phyloP scores from a whole-genome alignment of 2,888 invertebrate species.

The Bembecia ichneumoniformis region DNA sequence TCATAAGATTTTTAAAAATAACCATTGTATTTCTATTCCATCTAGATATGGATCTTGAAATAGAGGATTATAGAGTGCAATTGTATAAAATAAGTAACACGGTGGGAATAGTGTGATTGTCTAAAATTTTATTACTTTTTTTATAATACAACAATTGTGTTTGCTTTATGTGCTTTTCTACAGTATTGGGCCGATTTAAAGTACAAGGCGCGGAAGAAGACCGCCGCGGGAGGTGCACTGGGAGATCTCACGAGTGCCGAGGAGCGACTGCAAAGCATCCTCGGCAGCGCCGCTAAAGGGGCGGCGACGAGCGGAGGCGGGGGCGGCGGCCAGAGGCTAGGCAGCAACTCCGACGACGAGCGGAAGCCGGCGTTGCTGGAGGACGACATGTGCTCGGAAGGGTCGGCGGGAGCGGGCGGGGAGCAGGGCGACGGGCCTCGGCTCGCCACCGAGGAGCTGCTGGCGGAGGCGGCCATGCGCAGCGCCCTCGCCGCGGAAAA shows the following conservation, averaged over 20 bases:
- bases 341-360: slow-evolving; percentile 44
- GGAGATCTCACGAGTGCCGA: slow-evolving; percentile 53
- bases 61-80: no score
- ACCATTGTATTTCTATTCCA: no score
- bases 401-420: slow-evolving; percentile 57
- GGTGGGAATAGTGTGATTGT: no score
- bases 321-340: slow-evolving; percentile 11
- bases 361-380: slow-evolving; percentile 40
- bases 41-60: no score
- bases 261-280: slow-evolving; percentile 50
- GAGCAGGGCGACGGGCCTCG: slow-evolving; percentile 85
- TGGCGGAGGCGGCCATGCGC: slow-evolving; percentile 74
- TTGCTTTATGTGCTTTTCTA: neutral
- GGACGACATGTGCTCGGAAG: slow-evolving; percentile 54
- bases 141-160: neutral
- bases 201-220: slow-evolving; percentile 58
- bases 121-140: neutral
- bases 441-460: slow-evolving; percentile 76
- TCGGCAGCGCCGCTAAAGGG: slow-evolving; percentile 19
- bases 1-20: no score
- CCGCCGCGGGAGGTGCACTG: slow-evolving; percentile 49
- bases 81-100: no score
- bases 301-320: slow-evolving; percentile 5
- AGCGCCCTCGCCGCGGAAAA: slow-evolving; percentile 80
- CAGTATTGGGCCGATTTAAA: slow-evolving; percentile 66